Evolutionary conservation across 2,113 vertebrate genomes (phyloP).

Genomic region (Corvus cornix): DNA sequence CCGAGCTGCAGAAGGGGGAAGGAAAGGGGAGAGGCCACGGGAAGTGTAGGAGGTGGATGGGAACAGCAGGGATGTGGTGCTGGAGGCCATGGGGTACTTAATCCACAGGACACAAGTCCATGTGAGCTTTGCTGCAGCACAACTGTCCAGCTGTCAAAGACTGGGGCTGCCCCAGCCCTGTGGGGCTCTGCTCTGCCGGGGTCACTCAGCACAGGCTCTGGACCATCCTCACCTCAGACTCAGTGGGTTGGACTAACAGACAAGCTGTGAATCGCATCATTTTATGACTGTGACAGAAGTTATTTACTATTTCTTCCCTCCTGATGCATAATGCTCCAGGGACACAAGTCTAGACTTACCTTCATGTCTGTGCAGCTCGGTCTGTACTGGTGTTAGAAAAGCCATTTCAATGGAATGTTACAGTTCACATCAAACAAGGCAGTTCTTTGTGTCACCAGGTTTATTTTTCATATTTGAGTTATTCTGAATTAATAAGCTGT

Average conservation of each 20-base stretch:
- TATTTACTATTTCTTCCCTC: background rate
- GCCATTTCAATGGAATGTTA: background rate
- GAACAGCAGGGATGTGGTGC: background rate
- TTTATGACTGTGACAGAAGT: background rate
- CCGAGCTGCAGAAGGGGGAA: background rate
- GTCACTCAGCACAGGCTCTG: background rate
- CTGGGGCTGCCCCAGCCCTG: background rate
- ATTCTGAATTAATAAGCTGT: background rate
- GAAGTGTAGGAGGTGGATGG: background rate
- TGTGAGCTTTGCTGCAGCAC: background rate
- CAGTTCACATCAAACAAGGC: background rate
- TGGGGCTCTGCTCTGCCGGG: background rate
- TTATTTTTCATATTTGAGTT: background rate
- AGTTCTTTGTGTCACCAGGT: background rate
- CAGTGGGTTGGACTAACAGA: background rate
- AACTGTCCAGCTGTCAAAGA: background rate
- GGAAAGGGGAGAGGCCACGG: background rate
- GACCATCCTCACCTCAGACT: background rate
- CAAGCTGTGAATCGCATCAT: background rate
- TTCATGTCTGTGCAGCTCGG: background rate
- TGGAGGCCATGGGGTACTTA: background rate
- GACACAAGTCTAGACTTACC: background rate
- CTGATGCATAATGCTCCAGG: background rate
- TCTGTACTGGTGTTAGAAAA: background rate
- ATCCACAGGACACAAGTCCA: fast-evolving